These are phyloP conservation scores for Acronicta psi DNA, from an alignment of 2,888 invertebrate species.

Conservation along the genomic window DNA sequence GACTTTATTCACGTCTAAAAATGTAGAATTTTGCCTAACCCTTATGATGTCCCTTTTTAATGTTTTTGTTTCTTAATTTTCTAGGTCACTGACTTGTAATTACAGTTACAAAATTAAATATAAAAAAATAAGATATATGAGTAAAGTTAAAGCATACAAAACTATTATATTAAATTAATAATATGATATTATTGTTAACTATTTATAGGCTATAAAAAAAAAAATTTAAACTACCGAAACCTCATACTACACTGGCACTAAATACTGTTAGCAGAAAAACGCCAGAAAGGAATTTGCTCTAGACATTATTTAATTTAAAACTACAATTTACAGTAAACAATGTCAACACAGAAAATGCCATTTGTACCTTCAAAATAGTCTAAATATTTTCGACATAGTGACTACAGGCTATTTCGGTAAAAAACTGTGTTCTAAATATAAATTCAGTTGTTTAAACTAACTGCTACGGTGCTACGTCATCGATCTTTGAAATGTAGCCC, in stretches of 20 bases:
- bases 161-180: too few species aligned
- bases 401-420: conserved; percentile 26
- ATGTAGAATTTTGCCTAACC: too few species aligned
- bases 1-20: too few species aligned
- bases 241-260: neutral
- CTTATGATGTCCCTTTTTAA: too few species aligned
- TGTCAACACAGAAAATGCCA: neutral
- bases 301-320: neutral
- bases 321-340: neutral
- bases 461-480: conserved; percentile 46
- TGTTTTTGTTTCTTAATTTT: too few species aligned
- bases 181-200: too few species aligned
- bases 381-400: conserved; percentile 10
- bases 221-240: too few species aligned
- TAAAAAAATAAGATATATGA: too few species aligned
- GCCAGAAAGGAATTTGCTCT: neutral
- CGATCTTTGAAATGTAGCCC: conserved; percentile 23
- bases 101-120: too few species aligned
- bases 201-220: too few species aligned
- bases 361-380: neutral
- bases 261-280: neutral
- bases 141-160: too few species aligned
- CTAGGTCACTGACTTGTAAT: too few species aligned
- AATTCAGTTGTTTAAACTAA: conserved; percentile 21
- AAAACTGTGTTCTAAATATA: conserved; percentile 26